phyloP scores from a whole-genome alignment of 2,113 vertebrate species.

The Nycticorax nycticorax region DNA sequence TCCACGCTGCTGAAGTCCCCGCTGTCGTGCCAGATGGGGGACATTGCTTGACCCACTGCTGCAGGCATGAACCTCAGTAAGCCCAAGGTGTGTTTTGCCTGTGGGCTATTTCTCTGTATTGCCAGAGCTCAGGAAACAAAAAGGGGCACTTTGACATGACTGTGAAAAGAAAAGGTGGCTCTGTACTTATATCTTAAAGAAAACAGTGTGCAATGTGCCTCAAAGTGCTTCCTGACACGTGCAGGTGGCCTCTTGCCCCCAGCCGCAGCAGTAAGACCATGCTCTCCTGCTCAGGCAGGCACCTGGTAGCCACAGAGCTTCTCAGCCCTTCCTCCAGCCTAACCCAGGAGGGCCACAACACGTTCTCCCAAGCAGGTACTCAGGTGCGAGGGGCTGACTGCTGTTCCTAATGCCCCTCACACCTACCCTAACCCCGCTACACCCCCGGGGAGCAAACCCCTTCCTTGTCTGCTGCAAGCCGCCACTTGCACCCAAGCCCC shows the following conservation, averaged over 20 bases:
- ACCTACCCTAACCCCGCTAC: not conserved
- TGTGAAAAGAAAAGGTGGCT: not conserved
- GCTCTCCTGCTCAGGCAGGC: not conserved
- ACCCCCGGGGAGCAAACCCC: not conserved
- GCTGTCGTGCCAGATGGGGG: accelerated
- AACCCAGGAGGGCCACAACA: not conserved
- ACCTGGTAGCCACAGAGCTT: not conserved
- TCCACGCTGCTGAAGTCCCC: not conserved
- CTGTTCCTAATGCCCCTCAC: not conserved
- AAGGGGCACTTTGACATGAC: not conserved
- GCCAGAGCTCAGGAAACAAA: not conserved
- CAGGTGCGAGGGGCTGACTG: accelerated
- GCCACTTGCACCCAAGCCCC: accelerated
- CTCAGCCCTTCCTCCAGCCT: not conserved
- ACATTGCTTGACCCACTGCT: not conserved
- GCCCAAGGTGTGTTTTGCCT: not conserved
- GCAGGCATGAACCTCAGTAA: not conserved
- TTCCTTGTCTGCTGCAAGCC: not conserved
- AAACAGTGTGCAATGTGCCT: not conserved
- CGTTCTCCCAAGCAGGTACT: not conserved
- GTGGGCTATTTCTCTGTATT: not conserved
- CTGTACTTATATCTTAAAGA: not conserved
- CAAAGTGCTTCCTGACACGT: not conserved
- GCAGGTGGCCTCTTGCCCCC: not conserved
- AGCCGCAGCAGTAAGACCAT: no score